These are phyloP conservation scores for Neogale vison DNA, from an alignment of 2,113 vertebrate genomes.

Conservation along the genomic window DNA sequence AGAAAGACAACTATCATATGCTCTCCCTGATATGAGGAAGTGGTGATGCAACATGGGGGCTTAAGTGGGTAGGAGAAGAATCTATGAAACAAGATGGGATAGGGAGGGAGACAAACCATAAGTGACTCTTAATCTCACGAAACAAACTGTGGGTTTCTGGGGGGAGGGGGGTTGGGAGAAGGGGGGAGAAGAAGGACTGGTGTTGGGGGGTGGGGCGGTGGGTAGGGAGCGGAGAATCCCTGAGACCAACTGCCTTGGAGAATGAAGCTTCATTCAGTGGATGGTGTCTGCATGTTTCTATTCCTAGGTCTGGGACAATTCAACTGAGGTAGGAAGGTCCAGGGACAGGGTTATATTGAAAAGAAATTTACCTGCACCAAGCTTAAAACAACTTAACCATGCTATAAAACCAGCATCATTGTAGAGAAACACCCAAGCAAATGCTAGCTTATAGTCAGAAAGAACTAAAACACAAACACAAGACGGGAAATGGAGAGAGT, in stretches of 20 bases:
- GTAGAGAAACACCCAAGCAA: neutral
- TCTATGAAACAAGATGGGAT: too few species aligned
- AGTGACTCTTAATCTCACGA: too few species aligned
- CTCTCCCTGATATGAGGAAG: too few species aligned
- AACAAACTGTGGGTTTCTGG: too few species aligned
- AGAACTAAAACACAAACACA: neutral
- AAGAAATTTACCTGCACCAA: neutral
- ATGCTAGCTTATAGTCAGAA: neutral
- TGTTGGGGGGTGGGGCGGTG: rapidly evolving
- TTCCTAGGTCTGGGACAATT: neutral
- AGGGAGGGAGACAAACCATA: too few species aligned
- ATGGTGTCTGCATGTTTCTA: neutral
- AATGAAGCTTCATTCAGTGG: neutral
- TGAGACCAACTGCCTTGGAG: neutral
- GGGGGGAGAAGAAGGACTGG: neutral
- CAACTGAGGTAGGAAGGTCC: neutral
- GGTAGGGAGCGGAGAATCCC: neutral
- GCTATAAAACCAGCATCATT: neutral
- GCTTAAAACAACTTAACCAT: neutral
- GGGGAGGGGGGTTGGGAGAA: too few species aligned
- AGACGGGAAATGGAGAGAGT: neutral
- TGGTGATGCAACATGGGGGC: too few species aligned
- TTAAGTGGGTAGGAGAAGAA: too few species aligned
- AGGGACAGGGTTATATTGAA: neutral
- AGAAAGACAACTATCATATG: too few species aligned